These are phyloP conservation scores for Lucinisca nassula DNA, from an alignment of 2,888 invertebrate species.

Conservation along the genomic window DNA sequence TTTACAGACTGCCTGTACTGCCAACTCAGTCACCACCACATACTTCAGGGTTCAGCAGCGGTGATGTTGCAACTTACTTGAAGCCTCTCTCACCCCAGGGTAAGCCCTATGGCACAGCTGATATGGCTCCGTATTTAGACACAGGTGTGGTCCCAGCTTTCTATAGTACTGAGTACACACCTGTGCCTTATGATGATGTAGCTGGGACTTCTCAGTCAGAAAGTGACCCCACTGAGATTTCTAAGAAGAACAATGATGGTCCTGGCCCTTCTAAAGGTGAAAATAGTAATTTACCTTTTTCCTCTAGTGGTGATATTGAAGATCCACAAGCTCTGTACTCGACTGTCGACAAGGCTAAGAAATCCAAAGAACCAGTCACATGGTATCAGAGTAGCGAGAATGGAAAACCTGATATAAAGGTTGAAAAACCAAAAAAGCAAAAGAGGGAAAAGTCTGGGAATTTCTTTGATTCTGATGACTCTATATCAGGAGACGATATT, in stretches of 20 bases:
- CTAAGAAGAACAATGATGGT: background rate
- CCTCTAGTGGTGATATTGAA: background rate
- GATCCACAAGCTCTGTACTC: background rate
- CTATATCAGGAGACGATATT: background rate
- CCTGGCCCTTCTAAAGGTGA: background rate
- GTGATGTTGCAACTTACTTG: conserved; percentile 28
- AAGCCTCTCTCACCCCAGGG: conserved; percentile 17
- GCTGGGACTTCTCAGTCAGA: background rate
- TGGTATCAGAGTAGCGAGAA: background rate
- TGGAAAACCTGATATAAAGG: background rate
- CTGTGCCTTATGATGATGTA: background rate
- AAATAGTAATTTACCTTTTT: background rate
- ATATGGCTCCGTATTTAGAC: conserved; percentile 4
- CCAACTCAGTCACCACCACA: conserved; percentile 46
- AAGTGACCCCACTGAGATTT: background rate
- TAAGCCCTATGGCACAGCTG: conserved; percentile 3
- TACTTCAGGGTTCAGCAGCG: conserved; percentile 27
- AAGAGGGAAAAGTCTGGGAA: background rate
- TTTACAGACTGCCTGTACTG: conserved; percentile 20
- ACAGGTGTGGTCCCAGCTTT: background rate
- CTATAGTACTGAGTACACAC: background rate
- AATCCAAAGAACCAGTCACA: background rate
- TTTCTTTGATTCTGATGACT: background rate
- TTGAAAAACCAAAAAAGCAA: background rate
- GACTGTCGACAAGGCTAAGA: background rate